Conservation (phyloP, 1,140 invertebrate genomes). For the Campodea augens region DNA sequence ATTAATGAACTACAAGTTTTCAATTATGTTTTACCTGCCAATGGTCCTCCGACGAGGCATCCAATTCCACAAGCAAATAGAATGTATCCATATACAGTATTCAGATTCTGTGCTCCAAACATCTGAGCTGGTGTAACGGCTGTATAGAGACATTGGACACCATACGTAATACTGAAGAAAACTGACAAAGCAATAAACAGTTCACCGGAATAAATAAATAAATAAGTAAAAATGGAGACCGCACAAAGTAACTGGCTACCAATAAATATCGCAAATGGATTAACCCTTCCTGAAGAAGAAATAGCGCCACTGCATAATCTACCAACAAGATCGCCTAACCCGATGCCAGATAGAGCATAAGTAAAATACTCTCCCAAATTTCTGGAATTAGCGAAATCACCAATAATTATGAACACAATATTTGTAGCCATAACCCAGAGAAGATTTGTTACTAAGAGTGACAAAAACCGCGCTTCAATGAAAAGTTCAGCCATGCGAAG, state of each 20-base stretch:
- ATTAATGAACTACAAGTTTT: no score
- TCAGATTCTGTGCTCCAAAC: slow-evolving; percentile 11
- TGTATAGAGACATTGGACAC: slow-evolving; percentile 9
- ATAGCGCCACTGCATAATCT: slow-evolving; percentile 9
- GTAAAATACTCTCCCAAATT: slow-evolving; percentile 9
- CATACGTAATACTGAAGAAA: slow-evolving; percentile 12
- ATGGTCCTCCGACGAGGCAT: slow-evolving; percentile 11
- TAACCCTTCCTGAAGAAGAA: slow-evolving; percentile 1
- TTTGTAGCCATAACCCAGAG: slow-evolving; percentile 13
- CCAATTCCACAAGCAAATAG: slow-evolving; percentile 13
- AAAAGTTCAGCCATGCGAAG: not conserved
- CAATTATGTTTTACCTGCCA: slow-evolving; percentile 9
- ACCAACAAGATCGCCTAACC: slow-evolving; percentile 12
- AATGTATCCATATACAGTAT: slow-evolving; percentile 10
- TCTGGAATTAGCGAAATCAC: slow-evolving; percentile 10
- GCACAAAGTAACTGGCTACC: slow-evolving; percentile 6
- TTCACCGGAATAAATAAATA: slow-evolving; percentile 5
- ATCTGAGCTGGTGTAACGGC: slow-evolving; percentile 10
- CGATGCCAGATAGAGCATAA: slow-evolving; percentile 8
- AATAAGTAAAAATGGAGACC: slow-evolving; percentile 7
- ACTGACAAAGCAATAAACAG: slow-evolving; percentile 6
- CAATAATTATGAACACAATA: slow-evolving; percentile 14
- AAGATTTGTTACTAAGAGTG: slow-evolving; percentile 13
- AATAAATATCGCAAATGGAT: slow-evolving; percentile 2
- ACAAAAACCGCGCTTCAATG: slow-evolving; percentile 11